Evolutionary conservation across 2,888 invertebrate genomes (phyloP).

Genomic region (Carpatolechia fugitivella): DNA sequence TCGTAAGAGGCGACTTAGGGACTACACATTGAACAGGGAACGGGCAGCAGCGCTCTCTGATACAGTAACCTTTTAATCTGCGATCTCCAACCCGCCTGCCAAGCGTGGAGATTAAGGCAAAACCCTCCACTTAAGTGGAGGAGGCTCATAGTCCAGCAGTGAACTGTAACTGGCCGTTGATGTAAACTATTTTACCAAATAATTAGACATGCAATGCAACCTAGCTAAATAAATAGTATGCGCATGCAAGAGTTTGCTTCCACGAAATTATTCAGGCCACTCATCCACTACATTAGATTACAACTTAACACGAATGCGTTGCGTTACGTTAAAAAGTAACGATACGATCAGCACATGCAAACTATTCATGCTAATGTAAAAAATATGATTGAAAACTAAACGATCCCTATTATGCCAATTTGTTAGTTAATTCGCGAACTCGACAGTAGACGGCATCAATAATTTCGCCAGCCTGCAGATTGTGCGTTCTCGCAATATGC

Average conservation of each 20-base stretch:
- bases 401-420: constrained; percentile 6
- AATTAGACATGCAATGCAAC: not conserved
- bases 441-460: not conserved
- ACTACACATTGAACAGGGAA: no score
- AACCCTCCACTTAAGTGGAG: no score
- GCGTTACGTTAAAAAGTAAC: not conserved
- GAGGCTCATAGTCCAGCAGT: no score
- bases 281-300: constrained; percentile 1
- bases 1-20: no score
- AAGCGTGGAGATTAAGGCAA: no score
- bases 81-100: no score
- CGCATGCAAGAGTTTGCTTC: not conserved
- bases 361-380: not conserved
- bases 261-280: constrained; percentile 4
- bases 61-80: no score
- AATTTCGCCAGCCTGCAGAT: constrained; percentile 19
- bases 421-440: constrained; percentile 7
- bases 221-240: no score
- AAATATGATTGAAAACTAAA: constrained; percentile 1
- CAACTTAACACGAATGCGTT: not conserved
- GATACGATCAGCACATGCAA: not conserved
- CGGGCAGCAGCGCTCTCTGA: no score
- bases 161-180: no score
- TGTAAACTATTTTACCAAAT: not conserved
- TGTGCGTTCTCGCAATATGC: constrained; percentile 33